Evolutionary conservation across 2,797 vertebrate genomes (phyloP).

Genomic region (Esox masquinongy): DNA sequence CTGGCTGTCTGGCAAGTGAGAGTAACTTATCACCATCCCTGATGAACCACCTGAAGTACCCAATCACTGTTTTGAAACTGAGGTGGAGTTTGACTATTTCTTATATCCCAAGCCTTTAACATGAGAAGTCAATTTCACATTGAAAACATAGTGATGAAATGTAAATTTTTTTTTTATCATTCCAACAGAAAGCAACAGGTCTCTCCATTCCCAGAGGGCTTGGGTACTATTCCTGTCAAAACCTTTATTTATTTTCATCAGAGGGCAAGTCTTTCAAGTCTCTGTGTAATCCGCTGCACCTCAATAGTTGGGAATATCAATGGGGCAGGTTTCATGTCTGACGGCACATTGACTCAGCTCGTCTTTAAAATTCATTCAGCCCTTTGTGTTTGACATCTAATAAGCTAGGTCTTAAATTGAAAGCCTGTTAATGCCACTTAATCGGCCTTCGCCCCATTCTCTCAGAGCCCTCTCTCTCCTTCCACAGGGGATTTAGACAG

Average conservation of each 20-base stretch:
- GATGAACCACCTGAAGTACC: no score
- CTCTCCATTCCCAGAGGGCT: slow-evolving; percentile 2
- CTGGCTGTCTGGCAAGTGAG: no score
- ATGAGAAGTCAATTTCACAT: no score
- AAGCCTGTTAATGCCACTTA: slow-evolving; percentile 72
- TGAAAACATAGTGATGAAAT: background rate
- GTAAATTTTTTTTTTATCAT: background rate
- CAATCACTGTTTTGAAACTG: no score
- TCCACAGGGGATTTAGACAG: slow-evolving; percentile 58
- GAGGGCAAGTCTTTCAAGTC: slow-evolving; percentile 32
- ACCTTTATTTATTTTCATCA: slow-evolving; percentile 48
- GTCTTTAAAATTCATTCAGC: slow-evolving; percentile 63
- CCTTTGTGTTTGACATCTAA: slow-evolving; percentile 70
- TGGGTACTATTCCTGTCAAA: slow-evolving; percentile 1
- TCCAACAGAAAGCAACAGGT: background rate
- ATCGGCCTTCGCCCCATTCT: slow-evolving; percentile 53
- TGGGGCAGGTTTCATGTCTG: slow-evolving; percentile 50
- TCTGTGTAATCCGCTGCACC: slow-evolving; percentile 27
- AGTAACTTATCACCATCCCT: no score
- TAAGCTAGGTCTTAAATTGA: slow-evolving; percentile 71
- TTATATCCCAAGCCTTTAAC: no score
- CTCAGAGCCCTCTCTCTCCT: slow-evolving; percentile 32
- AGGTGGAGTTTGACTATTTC: no score
- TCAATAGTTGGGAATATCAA: slow-evolving; percentile 30
- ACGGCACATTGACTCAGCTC: slow-evolving; percentile 62